Percentiles rank a stretch among this genome's conserved stretches.
Conservation (phyloP, 2,113 vertebrate species). For the Cebus imitator region DNA sequence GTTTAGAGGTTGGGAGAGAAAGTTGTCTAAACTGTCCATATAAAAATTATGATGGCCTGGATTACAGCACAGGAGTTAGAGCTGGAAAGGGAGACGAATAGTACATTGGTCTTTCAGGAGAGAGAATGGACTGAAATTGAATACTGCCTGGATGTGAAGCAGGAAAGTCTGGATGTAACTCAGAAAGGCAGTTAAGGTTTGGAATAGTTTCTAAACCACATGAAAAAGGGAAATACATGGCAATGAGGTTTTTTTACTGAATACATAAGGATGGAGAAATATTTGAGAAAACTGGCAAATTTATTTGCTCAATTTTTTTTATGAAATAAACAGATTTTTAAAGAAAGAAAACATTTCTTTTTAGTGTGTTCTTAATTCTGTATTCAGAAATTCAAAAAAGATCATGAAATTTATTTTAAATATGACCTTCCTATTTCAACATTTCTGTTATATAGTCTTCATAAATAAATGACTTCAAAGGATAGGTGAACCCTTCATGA, state of each 20-base stretch:
- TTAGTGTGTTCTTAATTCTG: neutral
- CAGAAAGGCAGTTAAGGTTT: neutral
- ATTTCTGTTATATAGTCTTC: neutral
- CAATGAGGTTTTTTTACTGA: neutral
- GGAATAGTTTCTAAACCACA: neutral
- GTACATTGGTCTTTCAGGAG: neutral
- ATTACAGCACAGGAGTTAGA: neutral
- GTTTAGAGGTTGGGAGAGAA: neutral
- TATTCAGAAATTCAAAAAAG: constrained; percentile 14
- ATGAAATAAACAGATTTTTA: neutral
- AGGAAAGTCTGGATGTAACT: neutral
- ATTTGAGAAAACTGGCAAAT: neutral
- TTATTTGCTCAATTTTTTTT: neutral
- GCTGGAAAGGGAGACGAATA: neutral
- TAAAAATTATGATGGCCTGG: neutral
- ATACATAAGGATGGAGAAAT: neutral
- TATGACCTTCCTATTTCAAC: neutral
- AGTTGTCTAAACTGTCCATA: neutral
- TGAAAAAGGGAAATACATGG: neutral
- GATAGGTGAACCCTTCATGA: neutral
- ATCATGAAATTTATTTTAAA: neutral
- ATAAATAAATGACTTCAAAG: neutral
- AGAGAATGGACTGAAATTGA: neutral
- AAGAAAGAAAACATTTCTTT: neutral
- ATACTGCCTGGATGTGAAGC: neutral